Evolutionary conservation across 2,113 vertebrate species (phyloP), one percentile per base, ranked within the genome.

Genomic region (Cebidichthys violaceus): DNA sequence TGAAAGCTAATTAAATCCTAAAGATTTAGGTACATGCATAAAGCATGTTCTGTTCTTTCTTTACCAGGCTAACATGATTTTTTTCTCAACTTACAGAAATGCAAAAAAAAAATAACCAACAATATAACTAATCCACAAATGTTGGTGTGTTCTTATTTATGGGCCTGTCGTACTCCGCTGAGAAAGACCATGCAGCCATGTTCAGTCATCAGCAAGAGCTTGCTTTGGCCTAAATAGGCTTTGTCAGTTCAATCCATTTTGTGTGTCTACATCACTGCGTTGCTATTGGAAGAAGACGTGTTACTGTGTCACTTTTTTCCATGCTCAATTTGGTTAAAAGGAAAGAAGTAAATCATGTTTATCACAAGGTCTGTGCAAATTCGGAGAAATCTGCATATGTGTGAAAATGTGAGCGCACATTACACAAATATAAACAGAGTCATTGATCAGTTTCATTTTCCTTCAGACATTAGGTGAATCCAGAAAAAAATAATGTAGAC

Each of bases 281-380:
- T 67, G 76, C 85, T 78, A 88, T 88, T 88, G 82, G 73, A 90
- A 82, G 85, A 89, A 77, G 76, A 79, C 71, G 18, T 67, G 80
- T 85, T 86, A 62, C 75, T 24, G 62, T 87, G 85, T 79, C 88
- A 75, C 86, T 70, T 77, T 52, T 15, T 73, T 60, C 70, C 64
- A 72, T 68, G 39, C 75, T 80, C 94, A 85, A 94, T 95, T 92
- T 92, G 67, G 85, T 90, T 92, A 92, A 92, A 92, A 94, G 86
- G 87, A 57, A 83, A 72, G n/a, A 62, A 86, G 77, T 93, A 93
- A 93, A 94, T 94, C 82, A 91, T 85, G 54, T 85, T 85, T 65
- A 85, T 73, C 72, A 72, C 60, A 1, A 17, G 57, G 59, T 17
- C 55, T 14, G 59, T 33, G 76, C 50, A 57, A 73, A 82, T 69